Conservation (phyloP, 2,113 vertebrate species). For the Gymnarchus niloticus region DNA sequence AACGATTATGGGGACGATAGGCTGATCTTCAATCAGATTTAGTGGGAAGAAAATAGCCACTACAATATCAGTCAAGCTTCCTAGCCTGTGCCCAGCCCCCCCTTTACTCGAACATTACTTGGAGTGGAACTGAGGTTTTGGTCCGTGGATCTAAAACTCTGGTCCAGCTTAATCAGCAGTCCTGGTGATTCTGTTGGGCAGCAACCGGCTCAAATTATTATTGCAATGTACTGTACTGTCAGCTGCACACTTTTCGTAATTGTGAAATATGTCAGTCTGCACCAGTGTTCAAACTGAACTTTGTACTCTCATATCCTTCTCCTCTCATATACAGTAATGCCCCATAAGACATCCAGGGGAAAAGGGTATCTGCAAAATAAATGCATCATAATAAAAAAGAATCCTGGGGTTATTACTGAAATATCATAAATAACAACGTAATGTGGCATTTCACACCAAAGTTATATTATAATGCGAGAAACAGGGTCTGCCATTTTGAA, state of each 20-base stretch:
- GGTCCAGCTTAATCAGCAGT: slow-evolving; percentile 12
- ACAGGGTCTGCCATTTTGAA: background rate
- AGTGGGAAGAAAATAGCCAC: background rate
- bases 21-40: background rate
- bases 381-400: slow-evolving; percentile 7
- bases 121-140: background rate
- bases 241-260: background rate
- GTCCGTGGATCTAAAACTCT: background rate
- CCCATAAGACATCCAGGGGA: background rate
- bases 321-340: background rate
- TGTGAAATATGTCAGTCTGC: slow-evolving; percentile 16
- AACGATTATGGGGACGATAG: background rate
- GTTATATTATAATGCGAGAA: background rate
- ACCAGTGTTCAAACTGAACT: slow-evolving; percentile 7
- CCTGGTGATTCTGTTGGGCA: background rate
- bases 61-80: background rate
- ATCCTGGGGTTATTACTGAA: background rate
- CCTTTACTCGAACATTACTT: background rate
- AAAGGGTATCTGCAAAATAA: background rate
- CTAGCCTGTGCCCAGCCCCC: background rate
- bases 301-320: background rate
- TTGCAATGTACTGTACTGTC: slow-evolving; percentile 8
- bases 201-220: background rate
- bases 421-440: background rate
- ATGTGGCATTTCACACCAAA: background rate